phyloP scores from a whole-genome alignment of 2,113 vertebrate species.

The Perccottus glenii region DNA sequence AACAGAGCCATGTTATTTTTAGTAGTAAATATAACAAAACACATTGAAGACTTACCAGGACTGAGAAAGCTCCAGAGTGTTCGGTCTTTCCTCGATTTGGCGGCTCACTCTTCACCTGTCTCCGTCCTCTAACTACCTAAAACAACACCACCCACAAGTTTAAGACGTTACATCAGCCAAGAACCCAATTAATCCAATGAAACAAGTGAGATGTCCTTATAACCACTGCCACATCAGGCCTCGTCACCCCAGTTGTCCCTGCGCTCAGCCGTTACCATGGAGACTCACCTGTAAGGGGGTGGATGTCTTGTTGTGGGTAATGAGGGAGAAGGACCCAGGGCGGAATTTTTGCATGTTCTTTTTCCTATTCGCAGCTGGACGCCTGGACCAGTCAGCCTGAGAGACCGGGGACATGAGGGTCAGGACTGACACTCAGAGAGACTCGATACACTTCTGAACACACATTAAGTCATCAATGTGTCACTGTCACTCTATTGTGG shows the following conservation, averaged over 20 bases:
- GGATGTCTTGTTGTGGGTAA: constrained; percentile 57
- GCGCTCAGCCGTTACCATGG: constrained; percentile 57
- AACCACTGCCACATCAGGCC: constrained; percentile 35
- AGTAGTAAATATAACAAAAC: background rate
- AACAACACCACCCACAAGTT: constrained; percentile 8
- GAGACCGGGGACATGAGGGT: constrained; percentile 17
- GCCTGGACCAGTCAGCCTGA: constrained; percentile 70
- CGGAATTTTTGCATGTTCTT: constrained; percentile 67
- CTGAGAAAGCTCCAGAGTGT: constrained; percentile 61
- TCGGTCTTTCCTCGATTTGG: constrained; percentile 48
- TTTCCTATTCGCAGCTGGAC: constrained; percentile 59
- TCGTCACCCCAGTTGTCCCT: constrained; percentile 49
- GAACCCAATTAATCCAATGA: constrained; percentile 33
- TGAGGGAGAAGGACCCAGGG: constrained; percentile 70
- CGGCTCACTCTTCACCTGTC: constrained; percentile 59
- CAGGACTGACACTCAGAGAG: background rate
- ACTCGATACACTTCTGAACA: background rate
- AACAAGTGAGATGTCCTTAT: constrained; percentile 31
- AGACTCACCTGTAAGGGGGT: constrained; percentile 69
- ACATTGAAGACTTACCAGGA: constrained; percentile 54
- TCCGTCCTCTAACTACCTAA: constrained; percentile 68
- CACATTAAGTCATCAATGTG: background rate
- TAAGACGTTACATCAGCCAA: too few relatives aligned
- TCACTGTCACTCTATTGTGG: background rate
- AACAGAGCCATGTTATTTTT: background rate